Conservation (phyloP, 2,797 vertebrate species). For the Carcharodon carcharias region DNA sequence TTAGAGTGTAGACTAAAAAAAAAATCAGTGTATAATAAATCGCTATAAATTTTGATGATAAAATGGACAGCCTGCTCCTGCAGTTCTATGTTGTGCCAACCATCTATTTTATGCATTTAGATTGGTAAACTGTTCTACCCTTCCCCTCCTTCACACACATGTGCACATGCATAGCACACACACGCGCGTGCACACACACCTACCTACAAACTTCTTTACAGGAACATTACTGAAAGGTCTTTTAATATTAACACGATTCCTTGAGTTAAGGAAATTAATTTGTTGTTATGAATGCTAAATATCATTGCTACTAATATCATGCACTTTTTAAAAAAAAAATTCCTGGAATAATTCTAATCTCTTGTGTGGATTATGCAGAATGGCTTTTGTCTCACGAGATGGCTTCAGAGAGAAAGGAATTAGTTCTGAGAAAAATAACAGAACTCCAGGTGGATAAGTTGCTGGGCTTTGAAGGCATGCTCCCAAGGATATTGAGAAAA, state of each 20-base stretch:
- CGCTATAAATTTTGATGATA: background rate
- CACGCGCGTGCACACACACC: too few relatives aligned
- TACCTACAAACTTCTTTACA: background rate
- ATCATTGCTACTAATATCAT: background rate
- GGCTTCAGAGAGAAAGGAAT: background rate
- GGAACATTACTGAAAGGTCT: background rate
- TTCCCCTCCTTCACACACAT: too few relatives aligned
- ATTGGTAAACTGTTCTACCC: too few relatives aligned
- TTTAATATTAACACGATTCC: background rate
- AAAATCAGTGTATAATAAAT: background rate
- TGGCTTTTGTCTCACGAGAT: background rate
- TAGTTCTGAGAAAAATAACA: background rate
- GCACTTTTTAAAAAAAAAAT: background rate
- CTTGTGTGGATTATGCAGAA: background rate
- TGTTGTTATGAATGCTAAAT: background rate
- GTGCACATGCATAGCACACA: too few relatives aligned
- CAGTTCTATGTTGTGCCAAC: background rate
- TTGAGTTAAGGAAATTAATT: background rate
- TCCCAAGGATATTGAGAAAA: too few relatives aligned
- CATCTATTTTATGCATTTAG: background rate
- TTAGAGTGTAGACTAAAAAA: background rate
- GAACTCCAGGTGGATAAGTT: background rate
- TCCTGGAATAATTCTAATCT: background rate
- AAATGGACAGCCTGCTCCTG: background rate
- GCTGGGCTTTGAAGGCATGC: background rate